Base-by-base conservation (phyloP, 1,140 invertebrate species). In the Elymnias hypermnestra region DNA sequence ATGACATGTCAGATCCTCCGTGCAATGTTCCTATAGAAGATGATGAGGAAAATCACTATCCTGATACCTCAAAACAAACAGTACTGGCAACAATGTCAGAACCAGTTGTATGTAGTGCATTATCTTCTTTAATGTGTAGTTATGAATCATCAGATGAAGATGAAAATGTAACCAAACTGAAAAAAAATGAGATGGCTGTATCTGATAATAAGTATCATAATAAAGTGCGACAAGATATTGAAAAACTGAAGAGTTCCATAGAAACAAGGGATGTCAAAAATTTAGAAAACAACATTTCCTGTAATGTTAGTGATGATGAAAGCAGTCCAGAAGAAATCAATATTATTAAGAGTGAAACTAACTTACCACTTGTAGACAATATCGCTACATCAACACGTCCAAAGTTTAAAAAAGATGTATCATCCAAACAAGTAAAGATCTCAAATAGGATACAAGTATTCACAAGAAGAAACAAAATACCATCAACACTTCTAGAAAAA, bases 401-500 rank as follows among this genome's bases (percentile, higher is more conserved):
- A 41, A 41, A 28, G 21, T 22, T 8, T 2, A 13, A n/a, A 38
- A 10, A 25, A 49, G 48, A 53, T 25, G 38, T 19, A n/a, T 14
- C 3, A 14, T 1, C 15, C 43, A 40, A 29, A 12, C 12, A 18
- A 43, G 4, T 15, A 33, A 33, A 33, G 3, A 9, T 4, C 3
- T 14, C 29, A 15, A n/a, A 0, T 8, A 33, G 7, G 1, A n/a
- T 8, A 33, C 14, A 33, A 15, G 7, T 14, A 33, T 10, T 26
- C 7, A 44, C 14, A n/a, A 37, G 26, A 9, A 66, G 72, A 66
- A 51, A 72, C 62, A 62, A 83, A 63, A 14, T 77, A 53, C 71
- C 77, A 50, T 62, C 83, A 43, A 73, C 88, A 56, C 51, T 89
- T 55, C 48, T 92, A 33, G 88, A 90, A 56, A 91, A 90, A 69